Evolutionary conservation across 2,888 invertebrate species (phyloP).

Genomic region (Griposia aprilina): DNA sequence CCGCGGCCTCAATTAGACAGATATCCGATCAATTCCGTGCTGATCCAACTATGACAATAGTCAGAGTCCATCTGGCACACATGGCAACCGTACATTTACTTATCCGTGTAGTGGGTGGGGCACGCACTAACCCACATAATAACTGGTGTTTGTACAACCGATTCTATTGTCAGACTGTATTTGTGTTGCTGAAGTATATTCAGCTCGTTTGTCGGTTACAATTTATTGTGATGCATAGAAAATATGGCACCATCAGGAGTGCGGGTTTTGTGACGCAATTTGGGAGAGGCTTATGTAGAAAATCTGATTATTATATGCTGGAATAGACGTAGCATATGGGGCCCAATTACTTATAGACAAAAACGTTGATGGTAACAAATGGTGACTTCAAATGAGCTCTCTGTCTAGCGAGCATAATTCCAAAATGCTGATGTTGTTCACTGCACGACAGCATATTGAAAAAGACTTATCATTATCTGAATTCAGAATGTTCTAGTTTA

Average conservation of each 20-base stretch:
- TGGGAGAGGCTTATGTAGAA: conserved; percentile 2
- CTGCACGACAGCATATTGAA: neutral
- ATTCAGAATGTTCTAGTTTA: neutral
- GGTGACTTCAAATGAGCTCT: neutral
- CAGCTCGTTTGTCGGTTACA: conserved; percentile 33
- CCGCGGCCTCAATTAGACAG: conserved; percentile 44
- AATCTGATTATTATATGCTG: neutral
- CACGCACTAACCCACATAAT: conserved; percentile 56
- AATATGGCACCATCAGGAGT: conserved; percentile 1
- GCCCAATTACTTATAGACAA: neutral
- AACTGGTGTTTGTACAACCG: conserved; percentile 56
- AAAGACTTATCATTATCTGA: neutral
- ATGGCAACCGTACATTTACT: conserved; percentile 43
- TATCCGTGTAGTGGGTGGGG: conserved; percentile 41
- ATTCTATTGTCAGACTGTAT: conserved; percentile 48
- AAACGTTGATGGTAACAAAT: neutral
- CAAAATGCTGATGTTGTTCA: neutral
- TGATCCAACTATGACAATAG: conserved; percentile 33
- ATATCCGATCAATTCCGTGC: conserved; percentile 39
- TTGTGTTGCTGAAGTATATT: conserved; percentile 45
- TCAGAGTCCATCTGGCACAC: conserved; percentile 47
- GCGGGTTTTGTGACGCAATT: neutral
- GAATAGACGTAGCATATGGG: neutral
- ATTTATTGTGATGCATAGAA: conserved; percentile 39
- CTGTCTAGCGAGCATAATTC: neutral